Base-by-base conservation (phyloP, 2,888 invertebrate species). In the Ichneumoninae sp. region DNA sequence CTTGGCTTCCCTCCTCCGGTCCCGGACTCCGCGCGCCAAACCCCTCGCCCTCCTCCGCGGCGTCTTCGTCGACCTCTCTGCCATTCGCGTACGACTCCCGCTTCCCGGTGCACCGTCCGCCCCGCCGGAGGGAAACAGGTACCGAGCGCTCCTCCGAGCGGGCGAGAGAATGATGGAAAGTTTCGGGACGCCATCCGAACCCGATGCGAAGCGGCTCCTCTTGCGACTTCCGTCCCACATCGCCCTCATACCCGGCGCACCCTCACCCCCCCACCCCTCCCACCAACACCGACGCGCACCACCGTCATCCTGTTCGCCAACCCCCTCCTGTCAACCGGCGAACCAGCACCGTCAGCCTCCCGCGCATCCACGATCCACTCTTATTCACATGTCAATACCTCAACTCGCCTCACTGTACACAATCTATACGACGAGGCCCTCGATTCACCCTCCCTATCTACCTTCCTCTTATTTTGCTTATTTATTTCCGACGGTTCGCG, bases 311-410 rank as follows among this genome's bases (percentile, higher is more conserved):
- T 19, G 7, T 6, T 52, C 52, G 19, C 52, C 36, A 19, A 50
- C 19, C 40, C 22, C 52, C n/a, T 22, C 44, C n/a, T 26, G 44
- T 44, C 26, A 19, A 63, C 40, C 52, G 44, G 13, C n/a, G 19
- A 44, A 22, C 47, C 66, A 54, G 65, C 70, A 71, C 22, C 71
- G 60, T 68, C 78, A 44, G 36, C 50, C 75, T 73, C 44, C 26
- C 69, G 82, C 81, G 66, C 44, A 83, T 81, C 86, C 87, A 83
- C 81, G 73, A 87, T 86, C 86, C 85, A 80, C 86, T 87, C 85
- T 87, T 86, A 87, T 87, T 87, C 89, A 85, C 86, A 73, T 90
- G 88, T 88, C 88, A 89, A 90, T 90, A 88, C 87, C 83, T 87
- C 81, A 73, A 33, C 86, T 81, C 78, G 52, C 80, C 76, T 84